Evolutionary conservation across 1,140 invertebrate species (phyloP).

Genomic region (Zaprionus africanus): DNA sequence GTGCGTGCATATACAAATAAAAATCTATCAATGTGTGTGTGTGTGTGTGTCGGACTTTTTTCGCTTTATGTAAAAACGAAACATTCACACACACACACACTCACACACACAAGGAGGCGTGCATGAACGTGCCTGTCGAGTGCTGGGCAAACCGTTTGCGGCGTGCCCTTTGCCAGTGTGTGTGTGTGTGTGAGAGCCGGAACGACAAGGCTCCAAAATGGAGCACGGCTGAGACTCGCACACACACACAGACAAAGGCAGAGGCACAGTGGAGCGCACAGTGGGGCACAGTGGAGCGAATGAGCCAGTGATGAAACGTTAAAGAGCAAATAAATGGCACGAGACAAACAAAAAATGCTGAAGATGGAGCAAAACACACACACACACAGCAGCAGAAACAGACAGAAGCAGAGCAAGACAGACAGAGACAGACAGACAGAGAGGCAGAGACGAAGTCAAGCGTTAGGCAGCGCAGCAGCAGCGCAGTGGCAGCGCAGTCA

Average conservation of each 20-base stretch:
- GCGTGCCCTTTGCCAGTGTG: constrained; percentile 40
- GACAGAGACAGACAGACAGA: background rate
- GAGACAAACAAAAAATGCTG: constrained; percentile 61
- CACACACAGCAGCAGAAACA: constrained; percentile 17
- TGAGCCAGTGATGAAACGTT: constrained; percentile 61
- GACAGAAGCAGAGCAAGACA: background rate
- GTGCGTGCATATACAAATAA: constrained; percentile 47
- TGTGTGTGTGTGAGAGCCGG: constrained; percentile 31
- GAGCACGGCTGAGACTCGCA: background rate
- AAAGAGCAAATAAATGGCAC: constrained; percentile 81
- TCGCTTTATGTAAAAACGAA: constrained; percentile 37
- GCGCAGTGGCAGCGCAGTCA: background rate
- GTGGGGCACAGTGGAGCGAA: constrained; percentile 4
- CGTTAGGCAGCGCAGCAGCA: constrained; percentile 21
- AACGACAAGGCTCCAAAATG: constrained; percentile 58
- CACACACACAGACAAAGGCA: background rate
- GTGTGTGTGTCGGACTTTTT: constrained; percentile 55
- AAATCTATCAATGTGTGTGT: constrained; percentile 47
- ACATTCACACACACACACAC: constrained; percentile 40
- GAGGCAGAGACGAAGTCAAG: constrained; percentile 36
- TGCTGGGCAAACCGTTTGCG: constrained; percentile 77
- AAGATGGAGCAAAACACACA: constrained; percentile 55
- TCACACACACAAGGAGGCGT: constrained; percentile 28
- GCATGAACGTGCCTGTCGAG: constrained; percentile 44
- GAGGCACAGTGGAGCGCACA: background rate